A percentile compares a stretch with the other conserved stretches of the same genome.
phyloP scores from a whole-genome alignment of 2,888 invertebrate species.

The Agonopterix alstromeriana region DNA sequence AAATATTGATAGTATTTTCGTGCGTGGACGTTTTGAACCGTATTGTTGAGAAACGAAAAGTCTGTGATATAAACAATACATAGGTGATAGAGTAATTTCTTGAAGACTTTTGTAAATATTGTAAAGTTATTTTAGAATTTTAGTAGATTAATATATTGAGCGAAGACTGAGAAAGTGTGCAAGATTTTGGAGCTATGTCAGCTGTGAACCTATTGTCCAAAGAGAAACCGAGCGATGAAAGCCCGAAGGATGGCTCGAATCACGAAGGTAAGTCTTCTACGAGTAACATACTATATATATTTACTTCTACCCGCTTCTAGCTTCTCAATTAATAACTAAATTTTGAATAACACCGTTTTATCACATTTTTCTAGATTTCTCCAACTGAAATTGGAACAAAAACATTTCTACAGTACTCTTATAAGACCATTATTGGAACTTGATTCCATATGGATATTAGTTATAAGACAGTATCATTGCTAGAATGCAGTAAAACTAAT shows the following conservation, averaged over 20 bases:
- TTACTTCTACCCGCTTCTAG: neutral
- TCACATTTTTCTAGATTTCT: neutral
- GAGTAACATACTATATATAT: neutral
- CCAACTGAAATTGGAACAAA: neutral
- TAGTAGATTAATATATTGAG: conserved; percentile 70
- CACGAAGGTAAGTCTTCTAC: conserved; percentile 50
- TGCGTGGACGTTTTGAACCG: conserved; percentile 77
- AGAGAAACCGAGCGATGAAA: conserved; percentile 67
- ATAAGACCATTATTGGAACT: neutral
- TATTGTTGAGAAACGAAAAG: conserved; percentile 78
- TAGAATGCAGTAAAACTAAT: neutral
- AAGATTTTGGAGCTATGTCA: conserved; percentile 68
- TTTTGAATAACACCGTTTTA: neutral
- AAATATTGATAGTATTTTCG: conserved; percentile 75
- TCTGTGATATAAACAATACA: conserved; percentile 79
- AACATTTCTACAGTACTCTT: conserved; percentile 1
- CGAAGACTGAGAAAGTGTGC: conserved; percentile 70
- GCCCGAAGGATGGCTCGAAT: conserved; percentile 58
- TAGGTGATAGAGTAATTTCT: conserved; percentile 72
- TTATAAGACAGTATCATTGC: neutral
- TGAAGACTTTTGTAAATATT: conserved; percentile 73
- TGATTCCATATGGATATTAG: neutral
- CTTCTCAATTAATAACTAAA: neutral
- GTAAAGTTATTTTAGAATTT: conserved; percentile 70
- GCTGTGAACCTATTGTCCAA: conserved; percentile 71